Conservation (phyloP, 2,888 invertebrate species). For the Onthophagus sagittarius region DNA sequence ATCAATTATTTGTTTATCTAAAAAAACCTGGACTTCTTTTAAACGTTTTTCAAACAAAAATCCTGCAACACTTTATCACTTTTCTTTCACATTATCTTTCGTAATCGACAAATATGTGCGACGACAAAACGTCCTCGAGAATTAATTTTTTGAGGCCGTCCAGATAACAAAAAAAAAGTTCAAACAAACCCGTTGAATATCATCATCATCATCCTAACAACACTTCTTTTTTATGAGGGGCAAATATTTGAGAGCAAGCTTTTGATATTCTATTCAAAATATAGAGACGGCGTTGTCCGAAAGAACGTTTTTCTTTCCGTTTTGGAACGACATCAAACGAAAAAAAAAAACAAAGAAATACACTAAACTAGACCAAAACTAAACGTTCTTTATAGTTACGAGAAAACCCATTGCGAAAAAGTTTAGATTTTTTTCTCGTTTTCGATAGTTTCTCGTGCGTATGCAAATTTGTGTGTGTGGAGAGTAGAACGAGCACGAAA, state of each 20-base stretch:
- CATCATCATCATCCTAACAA: too few species aligned
- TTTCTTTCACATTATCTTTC: neutral
- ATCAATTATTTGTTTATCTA: too few species aligned
- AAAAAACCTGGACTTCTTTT: too few species aligned
- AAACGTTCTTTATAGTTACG: too few species aligned
- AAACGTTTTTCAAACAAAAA: neutral
- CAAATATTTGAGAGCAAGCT: neutral
- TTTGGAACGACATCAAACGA: neutral
- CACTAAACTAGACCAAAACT: too few species aligned
- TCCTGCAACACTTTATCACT: neutral
- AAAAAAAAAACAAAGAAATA: too few species aligned
- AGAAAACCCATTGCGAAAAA: too few species aligned
- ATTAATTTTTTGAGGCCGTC: neutral
- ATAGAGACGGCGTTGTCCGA: neutral
- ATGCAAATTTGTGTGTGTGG: too few species aligned
- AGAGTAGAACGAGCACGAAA: too few species aligned
- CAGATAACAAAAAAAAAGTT: neutral
- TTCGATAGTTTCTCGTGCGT: too few species aligned
- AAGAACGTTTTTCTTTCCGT: neutral
- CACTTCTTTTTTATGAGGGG: neutral
- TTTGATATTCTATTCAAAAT: neutral
- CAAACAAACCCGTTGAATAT: neutral
- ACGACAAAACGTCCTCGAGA: neutral
- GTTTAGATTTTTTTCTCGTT: too few species aligned
- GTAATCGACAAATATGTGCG: neutral